These are phyloP conservation scores for Sebastes nivosus DNA, from an alignment of 2,797 vertebrate genomes.

Conservation along the genomic window DNA sequence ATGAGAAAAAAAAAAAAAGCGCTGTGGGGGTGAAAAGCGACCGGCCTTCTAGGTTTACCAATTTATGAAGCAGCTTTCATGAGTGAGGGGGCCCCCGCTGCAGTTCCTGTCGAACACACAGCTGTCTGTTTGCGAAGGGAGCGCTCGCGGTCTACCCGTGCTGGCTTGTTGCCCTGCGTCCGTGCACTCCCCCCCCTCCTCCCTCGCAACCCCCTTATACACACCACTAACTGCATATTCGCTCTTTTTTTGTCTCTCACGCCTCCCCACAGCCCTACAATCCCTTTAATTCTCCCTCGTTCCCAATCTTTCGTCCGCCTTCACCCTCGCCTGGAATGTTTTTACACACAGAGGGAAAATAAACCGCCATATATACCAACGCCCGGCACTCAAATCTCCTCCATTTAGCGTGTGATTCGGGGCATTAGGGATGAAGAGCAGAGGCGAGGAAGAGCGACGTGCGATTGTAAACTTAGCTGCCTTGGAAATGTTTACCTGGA, in stretches of 20 bases:
- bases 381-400: constrained; percentile 43
- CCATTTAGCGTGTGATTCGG: constrained; percentile 24
- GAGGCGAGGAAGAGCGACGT: constrained; percentile 34
- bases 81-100: constrained; percentile 47
- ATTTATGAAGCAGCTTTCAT: constrained; percentile 83
- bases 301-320: constrained; percentile 48
- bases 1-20: constrained; percentile 79
- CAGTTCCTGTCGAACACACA: constrained; percentile 73
- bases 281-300: constrained; percentile 50
- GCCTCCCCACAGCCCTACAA: constrained; percentile 27
- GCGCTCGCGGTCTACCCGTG: constrained; percentile 48
- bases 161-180: constrained; percentile 57
- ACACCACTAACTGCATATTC: constrained; percentile 56
- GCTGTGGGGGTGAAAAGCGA: constrained; percentile 42
- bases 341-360: constrained; percentile 72
- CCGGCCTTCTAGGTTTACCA: constrained; percentile 77
- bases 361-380: constrained; percentile 58
- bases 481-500: constrained; percentile 77
- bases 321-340: constrained; percentile 74
- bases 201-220: constrained; percentile 20
- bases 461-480: constrained; percentile 56
- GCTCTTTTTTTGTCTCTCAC: constrained; percentile 48
- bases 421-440: constrained; percentile 34
- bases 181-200: constrained; percentile 24
- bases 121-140: constrained; percentile 73